Conservation (phyloP, 2,888 invertebrate genomes). For the Silvanus unidentatus region DNA sequence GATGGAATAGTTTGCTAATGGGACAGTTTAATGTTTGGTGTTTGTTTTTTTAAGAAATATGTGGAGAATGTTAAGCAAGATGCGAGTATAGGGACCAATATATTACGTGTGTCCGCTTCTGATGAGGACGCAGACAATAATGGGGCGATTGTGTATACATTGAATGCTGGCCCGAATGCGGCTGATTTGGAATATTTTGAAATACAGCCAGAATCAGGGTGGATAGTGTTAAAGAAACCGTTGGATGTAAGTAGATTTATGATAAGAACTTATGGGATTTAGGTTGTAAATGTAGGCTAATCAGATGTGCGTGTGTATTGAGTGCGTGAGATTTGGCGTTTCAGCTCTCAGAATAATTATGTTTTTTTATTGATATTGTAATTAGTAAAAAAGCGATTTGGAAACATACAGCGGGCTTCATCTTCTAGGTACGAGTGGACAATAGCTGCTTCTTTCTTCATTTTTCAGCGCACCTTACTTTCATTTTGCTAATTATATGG, state of each 20-base stretch:
- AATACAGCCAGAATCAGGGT: slow-evolving; percentile 94
- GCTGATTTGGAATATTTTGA: slow-evolving; percentile 92
- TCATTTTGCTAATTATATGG: slow-evolving; percentile 61
- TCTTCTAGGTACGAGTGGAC: slow-evolving; percentile 43
- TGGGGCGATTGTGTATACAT: slow-evolving; percentile 87
- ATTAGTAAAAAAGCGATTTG: background rate
- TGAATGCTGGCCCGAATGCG: slow-evolving; percentile 84
- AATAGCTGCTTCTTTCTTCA: slow-evolving; percentile 58
- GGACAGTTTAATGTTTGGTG: too few relatives aligned
- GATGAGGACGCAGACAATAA: slow-evolving; percentile 97
- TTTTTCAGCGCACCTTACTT: slow-evolving; percentile 66
- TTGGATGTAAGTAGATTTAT: slow-evolving; percentile 81
- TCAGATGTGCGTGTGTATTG: slow-evolving; percentile 17
- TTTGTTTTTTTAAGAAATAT: slow-evolving; percentile 71
- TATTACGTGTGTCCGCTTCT: slow-evolving; percentile 89
- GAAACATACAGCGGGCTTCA: slow-evolving; percentile 12
- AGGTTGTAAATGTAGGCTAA: slow-evolving; percentile 18
- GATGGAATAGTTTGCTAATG: too few relatives aligned
- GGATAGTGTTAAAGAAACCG: slow-evolving; percentile 92
- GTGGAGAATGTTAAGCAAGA: slow-evolving; percentile 96
- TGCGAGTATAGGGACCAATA: slow-evolving; percentile 91
- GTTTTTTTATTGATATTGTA: slow-evolving; percentile 1
- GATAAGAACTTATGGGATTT: background rate
- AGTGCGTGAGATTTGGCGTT: slow-evolving; percentile 23
- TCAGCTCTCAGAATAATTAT: too few relatives aligned